Percentiles rank a stretch among this genome's conserved stretches.
phyloP scores from a whole-genome alignment of 92 coral and sea anemone genomes.

The Parazoanthus swiftii region DNA sequence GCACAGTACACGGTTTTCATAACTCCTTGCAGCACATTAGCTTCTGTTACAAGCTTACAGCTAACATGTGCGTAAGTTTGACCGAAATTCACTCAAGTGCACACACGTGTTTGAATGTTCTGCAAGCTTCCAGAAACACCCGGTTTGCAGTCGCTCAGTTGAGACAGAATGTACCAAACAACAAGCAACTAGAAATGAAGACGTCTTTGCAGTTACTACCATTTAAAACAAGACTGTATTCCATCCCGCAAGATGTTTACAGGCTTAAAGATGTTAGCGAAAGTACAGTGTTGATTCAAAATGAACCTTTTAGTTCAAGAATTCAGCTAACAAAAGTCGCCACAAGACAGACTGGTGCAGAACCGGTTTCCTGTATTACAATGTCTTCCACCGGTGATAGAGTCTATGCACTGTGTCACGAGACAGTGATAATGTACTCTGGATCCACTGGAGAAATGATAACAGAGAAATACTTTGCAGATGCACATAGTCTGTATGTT shows the following conservation, averaged over 20 bases:
- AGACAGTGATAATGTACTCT: background rate
- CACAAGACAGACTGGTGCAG: background rate
- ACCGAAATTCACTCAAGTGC: background rate
- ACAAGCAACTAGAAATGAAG: background rate
- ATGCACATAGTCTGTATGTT: background rate
- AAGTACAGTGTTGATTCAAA: background rate
- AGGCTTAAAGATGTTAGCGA: background rate
- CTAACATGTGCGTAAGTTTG: background rate
- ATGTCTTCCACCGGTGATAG: slow-evolving; percentile 1
- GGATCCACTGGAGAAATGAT: background rate
- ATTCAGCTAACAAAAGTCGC: background rate
- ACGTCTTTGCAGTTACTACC: background rate
- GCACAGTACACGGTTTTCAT: background rate
- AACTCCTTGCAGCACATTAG: background rate
- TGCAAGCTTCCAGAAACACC: slow-evolving; percentile 10
- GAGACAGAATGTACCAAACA: background rate
- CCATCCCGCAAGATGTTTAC: slow-evolving; percentile 8
- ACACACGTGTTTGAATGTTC: background rate
- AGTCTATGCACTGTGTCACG: slow-evolving; percentile 5
- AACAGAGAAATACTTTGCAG: background rate
- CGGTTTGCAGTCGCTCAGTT: background rate
- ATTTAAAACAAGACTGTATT: background rate
- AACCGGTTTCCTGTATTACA: background rate
- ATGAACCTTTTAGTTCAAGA: background rate
- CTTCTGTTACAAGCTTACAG: background rate